Percentiles rank a stretch among this genome's conserved stretches.
These are phyloP conservation scores for Sebastes steindachneri DNA, from an alignment of 2,797 vertebrate species.

Conservation along the genomic window DNA sequence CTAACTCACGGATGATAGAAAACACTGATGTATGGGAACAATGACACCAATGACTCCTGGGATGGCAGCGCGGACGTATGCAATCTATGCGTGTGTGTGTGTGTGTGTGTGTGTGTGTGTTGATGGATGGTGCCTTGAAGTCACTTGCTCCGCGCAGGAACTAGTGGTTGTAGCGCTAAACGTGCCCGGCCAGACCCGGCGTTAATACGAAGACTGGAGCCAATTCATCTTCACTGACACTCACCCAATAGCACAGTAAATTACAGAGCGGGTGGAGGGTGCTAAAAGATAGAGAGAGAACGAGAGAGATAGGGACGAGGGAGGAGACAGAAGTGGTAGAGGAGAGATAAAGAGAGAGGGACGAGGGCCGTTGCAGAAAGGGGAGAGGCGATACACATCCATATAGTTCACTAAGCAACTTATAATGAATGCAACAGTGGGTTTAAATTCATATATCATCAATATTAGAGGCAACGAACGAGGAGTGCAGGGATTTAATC, in stretches of 20 bases:
- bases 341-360: background rate
- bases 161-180: constrained; percentile 47
- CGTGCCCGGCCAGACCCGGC: constrained; percentile 43
- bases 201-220: constrained; percentile 56
- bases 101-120: constrained; percentile 2
- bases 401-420: constrained; percentile 10
- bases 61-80: constrained; percentile 15
- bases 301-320: constrained; percentile 1
- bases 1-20: constrained; percentile 35
- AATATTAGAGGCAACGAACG: constrained; percentile 36
- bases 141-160: constrained; percentile 40
- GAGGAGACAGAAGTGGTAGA: background rate
- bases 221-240: constrained; percentile 75
- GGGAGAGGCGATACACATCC: background rate
- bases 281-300: constrained; percentile 13
- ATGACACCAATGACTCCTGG: constrained; percentile 20
- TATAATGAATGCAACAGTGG: constrained; percentile 21
- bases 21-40: constrained; percentile 40
- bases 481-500: constrained; percentile 48
- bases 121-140: constrained; percentile 53
- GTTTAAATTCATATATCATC: constrained; percentile 47
- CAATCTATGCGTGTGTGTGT: background rate
- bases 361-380: background rate
- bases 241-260: constrained; percentile 68
- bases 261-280: constrained; percentile 41